phyloP scores from a whole-genome alignment of 2,113 vertebrate genomes.

The Anarrhichthys ocellatus region DNA sequence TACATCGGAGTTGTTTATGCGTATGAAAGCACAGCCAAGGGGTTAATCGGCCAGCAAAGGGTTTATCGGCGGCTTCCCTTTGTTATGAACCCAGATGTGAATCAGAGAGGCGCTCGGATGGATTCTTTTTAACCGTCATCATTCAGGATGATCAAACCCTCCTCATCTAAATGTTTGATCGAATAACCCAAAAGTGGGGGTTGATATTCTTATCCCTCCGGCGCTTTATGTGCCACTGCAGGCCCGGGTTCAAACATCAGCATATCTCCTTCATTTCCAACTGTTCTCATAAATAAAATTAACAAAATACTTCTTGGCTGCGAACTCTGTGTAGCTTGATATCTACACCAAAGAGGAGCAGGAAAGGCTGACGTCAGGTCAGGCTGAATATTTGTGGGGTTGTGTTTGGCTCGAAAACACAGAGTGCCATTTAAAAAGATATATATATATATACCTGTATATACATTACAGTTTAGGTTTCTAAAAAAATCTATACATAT shows the following conservation, averaged over 20 bases:
- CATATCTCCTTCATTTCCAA: not conserved
- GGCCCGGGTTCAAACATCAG: slow-evolving; percentile 2
- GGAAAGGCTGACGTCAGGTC: not conserved
- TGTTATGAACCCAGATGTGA: slow-evolving; percentile 29
- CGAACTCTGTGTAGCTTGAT: slow-evolving; percentile 7
- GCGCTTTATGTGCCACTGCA: not conserved
- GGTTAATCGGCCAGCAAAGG: slow-evolving; percentile 54
- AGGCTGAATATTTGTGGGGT: not conserved
- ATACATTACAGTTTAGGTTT: not conserved
- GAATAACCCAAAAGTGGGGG: slow-evolving; percentile 21
- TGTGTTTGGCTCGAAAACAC: not conserved
- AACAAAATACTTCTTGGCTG: not conserved
- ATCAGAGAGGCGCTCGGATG: slow-evolving; percentile 16
- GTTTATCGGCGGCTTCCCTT: slow-evolving; percentile 27
- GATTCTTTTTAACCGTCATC: slow-evolving; percentile 36
- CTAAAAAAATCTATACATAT: not conserved
- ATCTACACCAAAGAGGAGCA: slow-evolving; percentile 13
- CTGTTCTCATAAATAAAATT: slow-evolving; percentile 29
- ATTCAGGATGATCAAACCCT: slow-evolving; percentile 38
- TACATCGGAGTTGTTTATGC: slow-evolving; percentile 59
- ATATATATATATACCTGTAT: too few species aligned
- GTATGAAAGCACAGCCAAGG: slow-evolving; percentile 45
- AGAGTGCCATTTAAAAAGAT: not conserved
- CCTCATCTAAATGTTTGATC: slow-evolving; percentile 34
- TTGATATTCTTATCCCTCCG: slow-evolving; percentile 18